These are phyloP conservation scores for Acinonyx jubatus DNA, from an alignment of 2,113 vertebrate species.

Conservation along the genomic window DNA sequence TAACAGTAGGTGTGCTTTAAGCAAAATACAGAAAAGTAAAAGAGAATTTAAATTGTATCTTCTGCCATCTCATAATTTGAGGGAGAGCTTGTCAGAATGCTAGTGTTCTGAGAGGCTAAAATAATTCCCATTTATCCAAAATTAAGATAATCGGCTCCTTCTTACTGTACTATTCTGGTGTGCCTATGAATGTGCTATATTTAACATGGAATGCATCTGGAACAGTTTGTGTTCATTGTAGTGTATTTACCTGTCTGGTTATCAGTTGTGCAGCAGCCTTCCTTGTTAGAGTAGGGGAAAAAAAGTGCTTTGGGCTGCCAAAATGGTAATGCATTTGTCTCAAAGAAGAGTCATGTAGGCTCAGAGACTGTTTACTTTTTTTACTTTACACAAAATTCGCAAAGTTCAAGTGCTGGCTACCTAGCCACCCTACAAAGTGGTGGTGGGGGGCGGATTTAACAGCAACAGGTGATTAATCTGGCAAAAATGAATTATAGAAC, in stretches of 20 bases:
- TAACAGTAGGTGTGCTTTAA: slow-evolving; percentile 47
- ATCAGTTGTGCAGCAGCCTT: neutral
- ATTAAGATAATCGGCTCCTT: neutral
- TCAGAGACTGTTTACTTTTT: neutral
- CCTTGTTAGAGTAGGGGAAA: slow-evolving; percentile 18
- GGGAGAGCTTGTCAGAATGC: neutral
- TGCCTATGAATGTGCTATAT: neutral
- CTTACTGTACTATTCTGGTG: neutral
- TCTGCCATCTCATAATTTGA: neutral
- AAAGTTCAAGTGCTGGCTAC: neutral
- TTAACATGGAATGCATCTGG: slow-evolving; percentile 31
- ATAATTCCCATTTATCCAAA: slow-evolving; percentile 33
- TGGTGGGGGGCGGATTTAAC: neutral
- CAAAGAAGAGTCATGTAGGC: neutral
- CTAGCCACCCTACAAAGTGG: neutral
- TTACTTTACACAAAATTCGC: neutral
- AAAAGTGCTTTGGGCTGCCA: neutral
- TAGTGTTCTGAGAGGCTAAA: slow-evolving; percentile 5
- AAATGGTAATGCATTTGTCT: neutral
- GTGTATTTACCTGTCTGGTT: neutral
- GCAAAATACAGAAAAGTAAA: slow-evolving; percentile 49
- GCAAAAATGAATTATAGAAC: slow-evolving; percentile 2
- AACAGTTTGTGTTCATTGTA: neutral
- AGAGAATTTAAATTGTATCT: slow-evolving; percentile 31
- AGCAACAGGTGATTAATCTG: neutral